These are phyloP conservation scores for Stichodactyla mertensii DNA, from an alignment of 64 coral and sea anemone species.

Conservation along the genomic window DNA sequence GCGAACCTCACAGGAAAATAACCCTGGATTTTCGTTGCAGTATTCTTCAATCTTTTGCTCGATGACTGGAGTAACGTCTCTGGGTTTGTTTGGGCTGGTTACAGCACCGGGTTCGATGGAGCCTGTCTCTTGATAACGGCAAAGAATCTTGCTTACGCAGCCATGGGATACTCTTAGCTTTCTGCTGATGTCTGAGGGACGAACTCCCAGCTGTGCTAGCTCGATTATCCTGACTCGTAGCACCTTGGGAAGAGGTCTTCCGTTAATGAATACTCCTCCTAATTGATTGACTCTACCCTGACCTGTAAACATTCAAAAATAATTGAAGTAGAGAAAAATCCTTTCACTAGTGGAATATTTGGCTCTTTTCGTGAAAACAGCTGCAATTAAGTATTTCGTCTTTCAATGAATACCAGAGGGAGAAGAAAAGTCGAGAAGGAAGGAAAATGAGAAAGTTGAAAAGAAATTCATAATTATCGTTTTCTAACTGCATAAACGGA, in stretches of 20 bases:
- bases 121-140: conserved; percentile 84
- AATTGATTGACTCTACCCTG: conserved; percentile 89
- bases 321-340: not conserved
- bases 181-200: conserved; percentile 83
- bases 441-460: not conserved
- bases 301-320: conserved; percentile 23
- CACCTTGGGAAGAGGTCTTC: conserved; percentile 74
- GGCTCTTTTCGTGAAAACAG: not conserved
- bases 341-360: not conserved
- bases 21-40: conserved; percentile 38
- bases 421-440: not conserved
- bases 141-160: conserved; percentile 86
- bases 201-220: conserved; percentile 71
- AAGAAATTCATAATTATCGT: too few species aligned
- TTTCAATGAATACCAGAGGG: not conserved
- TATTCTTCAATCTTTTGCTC: conserved; percentile 59
- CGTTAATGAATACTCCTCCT: conserved; percentile 88
- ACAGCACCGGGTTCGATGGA: conserved; percentile 78
- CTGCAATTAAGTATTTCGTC: not conserved
- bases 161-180: conserved; percentile 85
- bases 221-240: conserved; percentile 76
- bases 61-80: conserved; percentile 58
- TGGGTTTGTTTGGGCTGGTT: conserved; percentile 29
- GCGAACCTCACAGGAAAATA: conserved; percentile 61
- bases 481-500: too few species aligned